Conservation (phyloP, 1,140 invertebrate species). For the Trissolcus basalis region DNA sequence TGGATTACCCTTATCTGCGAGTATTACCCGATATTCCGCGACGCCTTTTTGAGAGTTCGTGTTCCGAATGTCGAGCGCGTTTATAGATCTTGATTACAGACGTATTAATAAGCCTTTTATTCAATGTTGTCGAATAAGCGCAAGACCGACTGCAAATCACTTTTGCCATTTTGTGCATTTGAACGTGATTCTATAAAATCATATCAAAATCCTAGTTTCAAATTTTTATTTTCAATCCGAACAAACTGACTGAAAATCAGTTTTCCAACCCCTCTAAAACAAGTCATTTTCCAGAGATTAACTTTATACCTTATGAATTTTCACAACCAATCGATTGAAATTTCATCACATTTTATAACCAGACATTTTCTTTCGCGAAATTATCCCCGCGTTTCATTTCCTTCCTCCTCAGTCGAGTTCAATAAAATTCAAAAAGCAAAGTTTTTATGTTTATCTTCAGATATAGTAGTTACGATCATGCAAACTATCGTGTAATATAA, state of each 20-base stretch:
- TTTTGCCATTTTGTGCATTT: too few species aligned
- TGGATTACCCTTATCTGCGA: constrained; percentile 25
- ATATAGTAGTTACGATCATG: constrained; percentile 44
- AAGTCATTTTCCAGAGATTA: too few species aligned
- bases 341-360: constrained; percentile 23
- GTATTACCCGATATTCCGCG: constrained; percentile 24
- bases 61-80: constrained; percentile 22
- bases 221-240: too few species aligned
- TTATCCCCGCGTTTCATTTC: too few species aligned
- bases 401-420: too few species aligned
- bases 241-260: too few species aligned
- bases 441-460: constrained; percentile 32
- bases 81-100: constrained; percentile 33
- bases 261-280: too few species aligned
- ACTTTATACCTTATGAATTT: too few species aligned
- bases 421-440: background rate
- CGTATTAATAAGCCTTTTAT: background rate
- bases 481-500: constrained; percentile 39
- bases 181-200: too few species aligned
- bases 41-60: constrained; percentile 19
- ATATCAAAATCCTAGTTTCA: too few species aligned
- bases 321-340: constrained; percentile 19
- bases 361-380: background rate
- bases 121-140: too few species aligned
- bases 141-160: too few species aligned